A percentile compares a stretch with the other conserved stretches of the same genome.
Evolutionary conservation across 2,797 vertebrate species (phyloP).

Genomic region (Megaceryle alcyon): DNA sequence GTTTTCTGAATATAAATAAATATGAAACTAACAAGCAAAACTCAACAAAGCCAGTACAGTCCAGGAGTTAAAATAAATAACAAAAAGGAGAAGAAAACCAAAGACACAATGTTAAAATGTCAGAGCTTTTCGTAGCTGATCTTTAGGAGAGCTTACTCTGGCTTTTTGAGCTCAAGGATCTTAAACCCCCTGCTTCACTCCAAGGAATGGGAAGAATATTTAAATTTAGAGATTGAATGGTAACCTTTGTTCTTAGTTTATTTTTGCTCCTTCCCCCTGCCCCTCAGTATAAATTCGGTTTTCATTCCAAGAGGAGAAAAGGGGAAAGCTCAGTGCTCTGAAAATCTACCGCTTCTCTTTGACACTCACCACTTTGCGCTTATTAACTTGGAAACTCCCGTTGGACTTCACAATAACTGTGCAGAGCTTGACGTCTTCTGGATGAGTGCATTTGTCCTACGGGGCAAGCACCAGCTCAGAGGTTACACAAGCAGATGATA

Average conservation of each 20-base stretch:
- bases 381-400: slow-evolving; percentile 94
- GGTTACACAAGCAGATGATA: slow-evolving; percentile 76
- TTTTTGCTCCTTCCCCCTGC: slow-evolving; percentile 36
- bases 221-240: not conserved
- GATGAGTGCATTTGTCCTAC: slow-evolving; percentile 97
- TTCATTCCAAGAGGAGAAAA: not conserved
- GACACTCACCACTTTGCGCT: slow-evolving; percentile 93
- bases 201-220: slow-evolving; percentile 41
- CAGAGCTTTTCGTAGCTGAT: slow-evolving; percentile 49
- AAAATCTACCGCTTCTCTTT: slow-evolving; percentile 40
- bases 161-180: slow-evolving; percentile 1
- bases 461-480: slow-evolving; percentile 71
- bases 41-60: not conserved
- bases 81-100: not conserved
- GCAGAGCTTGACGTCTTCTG: slow-evolving; percentile 97
- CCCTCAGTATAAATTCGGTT: not conserved
- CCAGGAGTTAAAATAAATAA: not conserved
- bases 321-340: not conserved
- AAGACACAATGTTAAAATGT: slow-evolving; percentile 36
- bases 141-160: slow-evolving; percentile 54
- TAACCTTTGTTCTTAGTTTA: slow-evolving; percentile 60
- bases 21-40: not conserved
- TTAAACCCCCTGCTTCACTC: slow-evolving; percentile 51
- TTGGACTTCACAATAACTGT: slow-evolving; percentile 96
- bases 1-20: not conserved